Evolutionary conservation across 1,140 invertebrate species (phyloP).

Genomic region (Caenorhabditis inopinata): DNA sequence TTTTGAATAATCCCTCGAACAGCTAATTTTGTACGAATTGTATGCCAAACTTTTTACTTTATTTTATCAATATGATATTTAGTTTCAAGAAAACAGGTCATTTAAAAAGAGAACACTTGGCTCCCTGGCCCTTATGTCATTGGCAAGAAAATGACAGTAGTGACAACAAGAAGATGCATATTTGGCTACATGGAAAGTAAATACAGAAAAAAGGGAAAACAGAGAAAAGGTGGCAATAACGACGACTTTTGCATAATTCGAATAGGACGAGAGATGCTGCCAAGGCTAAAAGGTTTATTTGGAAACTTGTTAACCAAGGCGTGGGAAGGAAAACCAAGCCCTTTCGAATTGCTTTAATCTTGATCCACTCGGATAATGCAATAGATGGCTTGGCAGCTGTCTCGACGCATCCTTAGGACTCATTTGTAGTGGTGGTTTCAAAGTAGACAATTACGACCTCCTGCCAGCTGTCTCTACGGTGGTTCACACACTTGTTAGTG

Average conservation of each 20-base stretch:
- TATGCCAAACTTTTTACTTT: too few relatives aligned
- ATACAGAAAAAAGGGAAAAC: background rate
- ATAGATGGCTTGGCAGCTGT: slow-evolving; percentile 9
- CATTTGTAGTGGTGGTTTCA: background rate
- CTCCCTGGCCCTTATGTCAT: too few relatives aligned
- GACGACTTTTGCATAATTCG: background rate
- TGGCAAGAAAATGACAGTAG: too few relatives aligned
- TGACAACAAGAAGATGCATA: too few relatives aligned
- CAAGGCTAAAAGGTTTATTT: slow-evolving; percentile 1
- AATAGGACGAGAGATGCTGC: background rate
- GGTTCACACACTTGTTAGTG: background rate
- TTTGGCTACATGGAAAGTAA: too few relatives aligned
- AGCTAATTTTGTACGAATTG: too few relatives aligned
- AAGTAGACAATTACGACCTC: slow-evolving; percentile 12
- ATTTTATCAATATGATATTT: too few relatives aligned
- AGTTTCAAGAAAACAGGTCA: too few relatives aligned
- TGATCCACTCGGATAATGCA: slow-evolving; percentile 9
- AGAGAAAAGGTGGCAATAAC: too few relatives aligned
- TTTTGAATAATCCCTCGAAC: too few relatives aligned
- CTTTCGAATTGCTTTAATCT: background rate
- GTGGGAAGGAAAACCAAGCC: background rate
- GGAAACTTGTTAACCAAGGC: background rate
- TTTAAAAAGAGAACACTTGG: too few relatives aligned
- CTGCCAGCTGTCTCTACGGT: slow-evolving; percentile 4
- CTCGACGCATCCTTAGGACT: background rate